Conservation (phyloP, 2,113 vertebrate genomes). For the Archilochus colubris region DNA sequence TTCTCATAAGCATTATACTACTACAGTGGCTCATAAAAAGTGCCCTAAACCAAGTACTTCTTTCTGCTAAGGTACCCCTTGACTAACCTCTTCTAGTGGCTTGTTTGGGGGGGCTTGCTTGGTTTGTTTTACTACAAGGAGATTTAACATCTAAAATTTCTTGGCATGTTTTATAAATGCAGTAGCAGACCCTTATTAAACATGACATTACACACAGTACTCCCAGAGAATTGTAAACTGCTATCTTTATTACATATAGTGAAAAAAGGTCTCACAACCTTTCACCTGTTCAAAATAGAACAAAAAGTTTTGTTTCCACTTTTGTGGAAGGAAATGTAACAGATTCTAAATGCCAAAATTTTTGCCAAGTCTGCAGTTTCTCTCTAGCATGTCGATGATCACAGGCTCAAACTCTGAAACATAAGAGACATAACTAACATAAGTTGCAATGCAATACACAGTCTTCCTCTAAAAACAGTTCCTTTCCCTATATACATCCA, state of each 20-base stretch:
- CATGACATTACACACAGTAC: background rate
- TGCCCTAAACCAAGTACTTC: background rate
- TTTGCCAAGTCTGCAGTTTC: background rate
- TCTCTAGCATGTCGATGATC: background rate
- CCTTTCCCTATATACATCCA: rapidly evolving
- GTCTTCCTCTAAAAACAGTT: background rate
- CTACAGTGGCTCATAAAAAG: background rate
- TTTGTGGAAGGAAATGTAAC: background rate
- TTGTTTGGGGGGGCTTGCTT: background rate
- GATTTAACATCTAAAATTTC: background rate
- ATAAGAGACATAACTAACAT: background rate
- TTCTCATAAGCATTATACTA: background rate
- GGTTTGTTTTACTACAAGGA: background rate
- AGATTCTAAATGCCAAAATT: background rate
- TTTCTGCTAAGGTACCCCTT: background rate
- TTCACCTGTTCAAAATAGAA: background rate
- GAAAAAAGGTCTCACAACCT: background rate
- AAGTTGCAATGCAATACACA: background rate
- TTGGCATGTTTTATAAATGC: background rate
- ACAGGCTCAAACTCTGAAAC: background rate
- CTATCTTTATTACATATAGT: background rate
- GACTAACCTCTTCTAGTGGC: background rate
- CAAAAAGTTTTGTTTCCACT: background rate
- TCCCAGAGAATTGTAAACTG: background rate
- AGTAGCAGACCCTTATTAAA: background rate